These are phyloP conservation scores for Vannuccia rotundouncinata DNA, from an alignment of 2,888 invertebrate genomes.

Conservation along the genomic window DNA sequence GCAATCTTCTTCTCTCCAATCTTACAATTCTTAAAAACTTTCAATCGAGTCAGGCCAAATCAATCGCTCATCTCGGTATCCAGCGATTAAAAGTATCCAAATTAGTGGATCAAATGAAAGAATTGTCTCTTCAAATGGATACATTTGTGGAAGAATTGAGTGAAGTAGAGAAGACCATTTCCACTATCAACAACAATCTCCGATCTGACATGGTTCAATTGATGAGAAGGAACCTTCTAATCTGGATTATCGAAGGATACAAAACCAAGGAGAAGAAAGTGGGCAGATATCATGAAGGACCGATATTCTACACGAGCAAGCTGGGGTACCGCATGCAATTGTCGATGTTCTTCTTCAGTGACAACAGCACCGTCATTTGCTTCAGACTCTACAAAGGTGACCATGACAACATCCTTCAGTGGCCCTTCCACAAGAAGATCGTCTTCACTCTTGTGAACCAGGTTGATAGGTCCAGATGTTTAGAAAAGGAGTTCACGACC, in stretches of 20 bases:
- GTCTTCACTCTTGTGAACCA: background rate
- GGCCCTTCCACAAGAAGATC: background rate
- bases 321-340: background rate
- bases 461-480: background rate
- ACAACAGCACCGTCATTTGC: background rate
- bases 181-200: too few relatives aligned
- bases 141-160: too few relatives aligned
- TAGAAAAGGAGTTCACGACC: background rate
- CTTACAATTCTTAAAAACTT: too few relatives aligned
- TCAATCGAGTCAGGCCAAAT: too few relatives aligned
- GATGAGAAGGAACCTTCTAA: background rate
- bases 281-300: background rate
- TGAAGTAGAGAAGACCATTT: too few relatives aligned
- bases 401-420: background rate
- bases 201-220: background rate
- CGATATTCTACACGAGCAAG: background rate
- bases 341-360: background rate
- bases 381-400: background rate
- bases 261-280: background rate
- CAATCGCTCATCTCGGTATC: too few relatives aligned
- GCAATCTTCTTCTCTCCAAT: too few relatives aligned
- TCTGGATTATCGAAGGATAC: background rate
- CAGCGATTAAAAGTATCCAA: too few relatives aligned
- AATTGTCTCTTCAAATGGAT: too few relatives aligned
- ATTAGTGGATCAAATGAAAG: too few relatives aligned